Conservation (phyloP, 2,113 vertebrate species). For the Suricata suricatta region DNA sequence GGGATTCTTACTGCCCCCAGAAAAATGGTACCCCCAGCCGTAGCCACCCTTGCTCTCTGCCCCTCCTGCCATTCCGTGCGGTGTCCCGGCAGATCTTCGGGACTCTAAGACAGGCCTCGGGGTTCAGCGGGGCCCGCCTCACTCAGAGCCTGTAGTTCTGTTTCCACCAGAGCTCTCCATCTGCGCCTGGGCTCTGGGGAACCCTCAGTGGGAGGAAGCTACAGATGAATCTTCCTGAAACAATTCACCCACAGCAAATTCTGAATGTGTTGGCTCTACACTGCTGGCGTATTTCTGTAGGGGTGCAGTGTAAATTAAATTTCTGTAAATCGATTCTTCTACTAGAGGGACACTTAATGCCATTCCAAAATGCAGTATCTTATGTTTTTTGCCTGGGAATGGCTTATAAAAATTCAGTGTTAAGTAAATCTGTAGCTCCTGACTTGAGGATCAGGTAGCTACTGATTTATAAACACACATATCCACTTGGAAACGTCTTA, state of each 20-base stretch:
- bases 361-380: slow-evolving; percentile 24
- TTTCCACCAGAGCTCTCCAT: not conserved
- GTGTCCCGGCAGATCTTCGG: not conserved
- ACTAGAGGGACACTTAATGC: not conserved
- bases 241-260: not conserved
- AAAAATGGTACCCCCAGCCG: not conserved
- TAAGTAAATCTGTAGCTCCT: not conserved
- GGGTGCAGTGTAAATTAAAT: not conserved
- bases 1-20: not conserved
- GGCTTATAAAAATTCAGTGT: slow-evolving; percentile 52
- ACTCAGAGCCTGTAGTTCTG: not conserved
- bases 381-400: slow-evolving; percentile 2
- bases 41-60: not conserved
- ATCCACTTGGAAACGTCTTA: not conserved
- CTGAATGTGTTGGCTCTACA: not conserved
- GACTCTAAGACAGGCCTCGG: not conserved
- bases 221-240: not conserved
- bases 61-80: not conserved
- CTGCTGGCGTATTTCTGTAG: not conserved
- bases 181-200: not conserved
- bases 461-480: slow-evolving; percentile 32
- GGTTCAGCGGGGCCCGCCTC: not conserved
- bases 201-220: not conserved
- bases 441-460: not conserved
- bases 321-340: slow-evolving; percentile 17